Percentiles rank a stretch among this genome's conserved stretches.
Conservation (phyloP, 2,888 invertebrate genomes). For the Belgica antarctica region DNA sequence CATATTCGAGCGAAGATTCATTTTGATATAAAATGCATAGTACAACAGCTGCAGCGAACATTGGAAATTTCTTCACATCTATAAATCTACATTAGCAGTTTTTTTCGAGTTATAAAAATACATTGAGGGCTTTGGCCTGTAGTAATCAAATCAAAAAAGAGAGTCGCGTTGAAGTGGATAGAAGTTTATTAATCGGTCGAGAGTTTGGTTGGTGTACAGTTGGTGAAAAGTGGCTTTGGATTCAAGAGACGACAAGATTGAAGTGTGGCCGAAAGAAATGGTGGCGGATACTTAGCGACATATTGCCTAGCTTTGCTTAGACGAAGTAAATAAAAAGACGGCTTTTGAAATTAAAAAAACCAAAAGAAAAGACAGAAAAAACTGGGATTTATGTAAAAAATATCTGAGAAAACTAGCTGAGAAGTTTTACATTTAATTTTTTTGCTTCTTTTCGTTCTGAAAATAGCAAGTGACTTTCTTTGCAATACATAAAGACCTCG, state of each 20-base stretch:
- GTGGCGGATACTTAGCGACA: no score
- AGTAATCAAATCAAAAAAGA: conserved; percentile 12
- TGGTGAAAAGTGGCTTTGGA: background rate
- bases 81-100: conserved; percentile 1
- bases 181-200: background rate
- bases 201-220: background rate
- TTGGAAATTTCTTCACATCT: background rate
- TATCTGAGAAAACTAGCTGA: conserved; percentile 13
- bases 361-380: no score
- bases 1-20: background rate
- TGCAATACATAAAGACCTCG: conserved; percentile 33
- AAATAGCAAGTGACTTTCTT: conserved; percentile 41
- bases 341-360: no score
- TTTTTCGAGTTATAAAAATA: conserved; percentile 3
- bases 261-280: background rate
- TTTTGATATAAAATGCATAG: conserved; percentile 25
- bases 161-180: background rate
- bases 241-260: no score
- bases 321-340: background rate
- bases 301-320: no score
- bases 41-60: conserved; percentile 8
- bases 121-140: conserved; percentile 17
- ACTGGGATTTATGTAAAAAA: conserved; percentile 19
- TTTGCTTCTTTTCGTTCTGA: conserved; percentile 27
- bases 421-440: conserved; percentile 30